Base-by-base conservation (phyloP, 2,888 invertebrate species). In the Heliconius ismenius region DNA sequence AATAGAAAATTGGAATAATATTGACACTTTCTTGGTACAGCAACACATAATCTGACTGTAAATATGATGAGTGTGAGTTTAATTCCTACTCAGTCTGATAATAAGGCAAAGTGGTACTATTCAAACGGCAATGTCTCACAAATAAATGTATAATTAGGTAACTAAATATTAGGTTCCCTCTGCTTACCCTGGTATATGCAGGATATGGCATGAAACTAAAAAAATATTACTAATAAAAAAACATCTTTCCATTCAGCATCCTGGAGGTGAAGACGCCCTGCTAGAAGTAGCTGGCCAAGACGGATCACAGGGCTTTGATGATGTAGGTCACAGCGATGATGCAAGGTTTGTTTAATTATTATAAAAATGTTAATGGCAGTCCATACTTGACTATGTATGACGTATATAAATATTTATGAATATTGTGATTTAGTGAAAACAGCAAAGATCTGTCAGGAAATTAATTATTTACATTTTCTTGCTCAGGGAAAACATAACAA, bases 251-350 rank as follows among this genome's bases (percentile, higher is more conserved):
- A 49, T 36, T 54, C 83, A 98, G 98, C 98, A 98, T 90, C 98
- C 98, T 79, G 98, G 98, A 76, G 98, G 98, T 73, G 97, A 96
- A 88, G 98, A 98, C 83, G 95, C 97, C 10, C 90, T 98, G 28
- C 81, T 98, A 78, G 97, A 98, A 82, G 96, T 96, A 87, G 97
- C 96, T 32, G 98, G 98, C 72, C 94, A 93, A 84, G 97, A 98
- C 90, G 97, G 96, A 0, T 97, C 98, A 28, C 97, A 97, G 89
- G 95, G 96, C 0, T 99, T 99, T 91, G 98, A 98, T 93, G 98
- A 98, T 94, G 98, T 98, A n/a, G 98, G 98, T 0, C 98, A 99
- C 90, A 98, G 98, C 32, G 95, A 95, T 65, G 98, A 98, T 93
- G 98, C 98, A 7, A 88, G 86, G 94, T 79, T 67, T 64, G 60